A percentile compares a stretch with the other conserved stretches of the same genome.
phyloP scores from a whole-genome alignment of 2,113 vertebrate species.

The Dipodomys spectabilis region DNA sequence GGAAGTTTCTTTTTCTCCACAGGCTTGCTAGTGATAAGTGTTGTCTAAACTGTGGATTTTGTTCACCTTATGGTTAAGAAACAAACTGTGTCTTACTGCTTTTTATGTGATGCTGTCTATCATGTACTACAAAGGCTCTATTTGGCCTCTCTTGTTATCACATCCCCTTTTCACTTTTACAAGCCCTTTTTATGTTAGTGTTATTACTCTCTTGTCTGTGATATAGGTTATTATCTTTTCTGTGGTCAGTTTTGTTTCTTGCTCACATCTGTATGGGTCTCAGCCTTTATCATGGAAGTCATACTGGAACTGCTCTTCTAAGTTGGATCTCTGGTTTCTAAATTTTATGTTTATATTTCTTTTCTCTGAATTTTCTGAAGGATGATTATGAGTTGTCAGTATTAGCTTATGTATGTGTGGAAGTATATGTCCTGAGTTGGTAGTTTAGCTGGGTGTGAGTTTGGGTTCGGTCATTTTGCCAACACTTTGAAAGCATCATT shows the following conservation, averaged over 20 bases:
- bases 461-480: conserved; percentile 3
- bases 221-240: background rate
- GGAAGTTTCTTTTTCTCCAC: too few species aligned
- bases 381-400: background rate
- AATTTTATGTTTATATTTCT: background rate
- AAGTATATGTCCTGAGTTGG: background rate
- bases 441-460: background rate
- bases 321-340: background rate
- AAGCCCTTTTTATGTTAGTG: too few species aligned
- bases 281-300: background rate
- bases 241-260: background rate
- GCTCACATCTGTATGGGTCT: background rate
- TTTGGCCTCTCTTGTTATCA: too few species aligned
- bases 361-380: background rate
- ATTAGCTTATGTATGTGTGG: background rate
- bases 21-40: too few species aligned
- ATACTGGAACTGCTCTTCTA: background rate
- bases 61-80: too few species aligned
- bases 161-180: too few species aligned
- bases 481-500: background rate
- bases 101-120: too few species aligned
- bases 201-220: background rate
- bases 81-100: too few species aligned
- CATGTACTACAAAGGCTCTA: too few species aligned
- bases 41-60: too few species aligned